Percentiles rank a stretch among this genome's conserved stretches.
Conservation (phyloP, 2,797 vertebrate genomes). For the Cynodonichthys magdalenae region DNA sequence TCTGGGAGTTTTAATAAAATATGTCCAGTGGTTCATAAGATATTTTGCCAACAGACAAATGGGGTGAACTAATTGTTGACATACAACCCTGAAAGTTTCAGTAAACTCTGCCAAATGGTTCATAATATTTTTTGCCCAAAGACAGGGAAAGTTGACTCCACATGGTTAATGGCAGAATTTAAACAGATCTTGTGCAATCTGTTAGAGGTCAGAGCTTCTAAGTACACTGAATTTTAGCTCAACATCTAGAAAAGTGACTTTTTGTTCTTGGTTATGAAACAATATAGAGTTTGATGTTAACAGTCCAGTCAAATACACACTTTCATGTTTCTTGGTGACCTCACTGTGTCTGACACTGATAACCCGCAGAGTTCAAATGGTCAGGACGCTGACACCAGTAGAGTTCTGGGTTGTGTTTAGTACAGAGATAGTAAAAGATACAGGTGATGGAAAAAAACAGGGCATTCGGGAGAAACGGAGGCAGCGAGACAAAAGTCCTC, state of each 20-base stretch:
- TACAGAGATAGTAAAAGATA: conserved; percentile 31
- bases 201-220: too few relatives aligned
- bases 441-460: conserved; percentile 55
- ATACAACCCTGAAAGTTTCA: too few relatives aligned
- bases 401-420: conserved; percentile 27
- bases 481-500: conserved; percentile 45
- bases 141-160: too few relatives aligned
- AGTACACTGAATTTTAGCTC: neutral
- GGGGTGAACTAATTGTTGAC: too few relatives aligned
- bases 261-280: too few relatives aligned
- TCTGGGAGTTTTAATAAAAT: too few relatives aligned
- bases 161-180: too few relatives aligned
- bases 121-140: too few relatives aligned
- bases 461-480: conserved; percentile 40
- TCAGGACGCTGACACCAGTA: conserved; percentile 2
- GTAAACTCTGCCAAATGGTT: too few relatives aligned
- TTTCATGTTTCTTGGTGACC: conserved; percentile 7
- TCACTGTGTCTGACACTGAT: conserved; percentile 12
- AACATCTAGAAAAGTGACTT: neutral
- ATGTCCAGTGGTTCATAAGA: too few relatives aligned
- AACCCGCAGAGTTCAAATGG: conserved; percentile 19
- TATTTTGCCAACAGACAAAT: too few relatives aligned
- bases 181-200: too few relatives aligned
- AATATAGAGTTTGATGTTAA: neutral
- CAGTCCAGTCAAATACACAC: conserved; percentile 4